phyloP scores from a whole-genome alignment of 2,113 vertebrate species.

The Thamnaconus septentrionalis region DNA sequence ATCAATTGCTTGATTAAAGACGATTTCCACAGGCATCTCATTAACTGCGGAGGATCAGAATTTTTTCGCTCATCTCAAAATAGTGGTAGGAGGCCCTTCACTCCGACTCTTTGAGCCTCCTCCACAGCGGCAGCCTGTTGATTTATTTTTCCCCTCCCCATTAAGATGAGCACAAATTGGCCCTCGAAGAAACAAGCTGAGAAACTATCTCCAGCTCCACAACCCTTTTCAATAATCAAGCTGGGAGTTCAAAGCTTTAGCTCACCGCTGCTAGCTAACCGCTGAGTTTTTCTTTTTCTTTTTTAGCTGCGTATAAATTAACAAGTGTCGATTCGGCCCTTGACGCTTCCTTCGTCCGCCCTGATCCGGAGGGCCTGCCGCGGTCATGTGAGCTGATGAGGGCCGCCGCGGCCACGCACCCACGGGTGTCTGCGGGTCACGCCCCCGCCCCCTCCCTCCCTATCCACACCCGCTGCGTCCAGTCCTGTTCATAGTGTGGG shows the following conservation, averaged over 20 bases:
- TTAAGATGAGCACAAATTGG: constrained; percentile 1
- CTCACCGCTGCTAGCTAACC: too few relatives aligned
- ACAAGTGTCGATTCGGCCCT: not conserved
- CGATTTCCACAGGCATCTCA: too few relatives aligned
- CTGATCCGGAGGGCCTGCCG: constrained; percentile 3
- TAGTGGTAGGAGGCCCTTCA: too few relatives aligned
- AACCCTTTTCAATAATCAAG: not conserved
- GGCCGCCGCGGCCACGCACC: not conserved
- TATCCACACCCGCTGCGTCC: constrained; percentile 14
- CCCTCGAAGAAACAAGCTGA: too few relatives aligned
- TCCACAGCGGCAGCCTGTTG: too few relatives aligned
- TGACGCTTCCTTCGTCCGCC: not conserved
- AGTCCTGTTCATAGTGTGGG: constrained; percentile 66
- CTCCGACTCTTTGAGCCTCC: too few relatives aligned
- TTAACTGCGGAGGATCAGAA: too few relatives aligned
- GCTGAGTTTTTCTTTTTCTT: not conserved
- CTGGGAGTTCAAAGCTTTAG: not conserved
- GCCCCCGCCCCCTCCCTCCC: constrained; percentile 13
- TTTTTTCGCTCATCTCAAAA: too few relatives aligned
- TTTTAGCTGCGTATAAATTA: not conserved
- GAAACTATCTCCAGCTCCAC: not conserved
- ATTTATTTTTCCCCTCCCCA: too few relatives aligned
- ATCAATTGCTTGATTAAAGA: too few relatives aligned
- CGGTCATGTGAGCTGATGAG: constrained; percentile 38
- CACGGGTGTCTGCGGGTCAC: constrained; percentile 31